Evolutionary conservation across 64 coral and sea anemone genomes (phyloP).

Genomic region (Cladopsammia gracilis): DNA sequence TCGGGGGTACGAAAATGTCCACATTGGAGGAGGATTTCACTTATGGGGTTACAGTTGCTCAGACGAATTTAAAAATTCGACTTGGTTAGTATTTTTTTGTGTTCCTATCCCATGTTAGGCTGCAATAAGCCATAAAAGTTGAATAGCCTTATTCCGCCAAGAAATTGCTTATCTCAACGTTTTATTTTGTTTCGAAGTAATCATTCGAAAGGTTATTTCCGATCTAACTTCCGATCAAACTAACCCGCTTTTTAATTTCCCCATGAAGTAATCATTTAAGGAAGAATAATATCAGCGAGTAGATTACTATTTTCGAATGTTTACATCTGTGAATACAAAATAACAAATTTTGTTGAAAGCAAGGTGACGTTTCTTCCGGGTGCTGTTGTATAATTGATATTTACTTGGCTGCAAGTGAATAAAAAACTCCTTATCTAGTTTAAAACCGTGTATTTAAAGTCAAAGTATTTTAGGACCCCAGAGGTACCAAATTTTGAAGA

Average conservation of each 20-base stretch:
- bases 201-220: neutral
- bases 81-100: constrained; percentile 80
- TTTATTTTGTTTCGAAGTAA: neutral
- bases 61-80: constrained; percentile 92
- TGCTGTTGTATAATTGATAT: no score
- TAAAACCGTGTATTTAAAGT: no score
- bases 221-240: neutral
- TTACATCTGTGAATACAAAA: neutral
- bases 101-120: neutral
- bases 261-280: neutral
- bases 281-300: no score
- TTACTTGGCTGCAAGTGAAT: no score
- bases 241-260: neutral
- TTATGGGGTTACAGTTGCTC: constrained; percentile 97
- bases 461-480: no score
- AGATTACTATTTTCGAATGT: neutral
- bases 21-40: constrained; percentile 96
- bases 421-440: no score
- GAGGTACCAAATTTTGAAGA: no score
- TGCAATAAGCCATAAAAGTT: neutral
- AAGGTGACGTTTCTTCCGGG: neutral
- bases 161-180: neutral
- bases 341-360: neutral
- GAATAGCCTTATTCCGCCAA: neutral
- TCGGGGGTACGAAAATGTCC: constrained; percentile 77